Evolutionary conservation across 2,888 invertebrate genomes (phyloP).

Genomic region (Perithous albicinctus): DNA sequence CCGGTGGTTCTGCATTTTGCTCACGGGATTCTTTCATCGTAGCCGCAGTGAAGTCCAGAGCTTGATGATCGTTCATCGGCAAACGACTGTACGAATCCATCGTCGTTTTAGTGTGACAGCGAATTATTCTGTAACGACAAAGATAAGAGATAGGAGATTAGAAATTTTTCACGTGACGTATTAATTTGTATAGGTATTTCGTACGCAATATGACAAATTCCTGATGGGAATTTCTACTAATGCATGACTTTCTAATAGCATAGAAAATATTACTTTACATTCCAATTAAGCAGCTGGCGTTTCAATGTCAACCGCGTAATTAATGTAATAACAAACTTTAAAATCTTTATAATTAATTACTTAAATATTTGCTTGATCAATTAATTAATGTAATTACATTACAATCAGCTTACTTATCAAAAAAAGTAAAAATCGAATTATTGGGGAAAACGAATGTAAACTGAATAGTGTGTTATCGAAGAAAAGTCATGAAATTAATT

Average conservation of each 20-base stretch:
- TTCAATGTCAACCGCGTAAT: not conserved
- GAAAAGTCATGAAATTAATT: not conserved
- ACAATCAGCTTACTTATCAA: not conserved
- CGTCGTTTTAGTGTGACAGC: not conserved
- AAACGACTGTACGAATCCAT: slow-evolving; percentile 61
- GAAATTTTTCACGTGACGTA: not conserved
- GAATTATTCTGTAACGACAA: slow-evolving; percentile 30
- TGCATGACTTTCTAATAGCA: slow-evolving; percentile 16
- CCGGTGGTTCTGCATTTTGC: slow-evolving; percentile 66
- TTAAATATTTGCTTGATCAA: not conserved
- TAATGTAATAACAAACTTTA: too few species aligned
- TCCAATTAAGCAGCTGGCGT: not conserved
- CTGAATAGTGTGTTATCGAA: not conserved
- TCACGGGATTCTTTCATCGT: slow-evolving; percentile 30
- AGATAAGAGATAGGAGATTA: not conserved
- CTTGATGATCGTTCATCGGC: slow-evolving; percentile 55
- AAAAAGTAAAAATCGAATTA: not conserved
- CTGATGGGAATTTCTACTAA: not conserved
- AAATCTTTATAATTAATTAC: not conserved
- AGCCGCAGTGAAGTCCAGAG: slow-evolving; percentile 69
- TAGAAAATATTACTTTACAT: slow-evolving; percentile 3
- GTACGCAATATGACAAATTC: not conserved
- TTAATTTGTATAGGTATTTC: not conserved
- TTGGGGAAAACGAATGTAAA: not conserved
- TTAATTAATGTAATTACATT: not conserved